phyloP scores from a whole-genome alignment of 2,888 invertebrate genomes.

The Chloroclysta siterata region DNA sequence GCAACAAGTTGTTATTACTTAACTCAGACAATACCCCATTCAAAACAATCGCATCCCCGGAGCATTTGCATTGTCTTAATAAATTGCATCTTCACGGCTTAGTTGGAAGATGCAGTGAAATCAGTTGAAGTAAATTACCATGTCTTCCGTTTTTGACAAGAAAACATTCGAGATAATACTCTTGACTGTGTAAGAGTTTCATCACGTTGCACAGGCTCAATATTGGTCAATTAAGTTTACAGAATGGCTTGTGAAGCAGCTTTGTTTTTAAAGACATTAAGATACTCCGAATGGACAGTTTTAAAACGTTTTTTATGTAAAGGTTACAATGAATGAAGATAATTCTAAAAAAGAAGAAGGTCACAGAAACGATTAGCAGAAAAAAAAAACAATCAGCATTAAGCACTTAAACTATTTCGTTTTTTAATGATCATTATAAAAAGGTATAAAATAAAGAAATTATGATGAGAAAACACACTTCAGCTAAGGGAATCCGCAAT shows the following conservation, averaged over 20 bases:
- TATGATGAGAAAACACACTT: no score
- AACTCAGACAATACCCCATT: conserved; percentile 42
- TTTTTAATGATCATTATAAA: no score
- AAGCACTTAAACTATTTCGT: no score
- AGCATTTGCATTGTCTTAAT: conserved; percentile 40
- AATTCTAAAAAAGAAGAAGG: neutral
- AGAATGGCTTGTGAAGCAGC: neutral
- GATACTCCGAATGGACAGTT: neutral
- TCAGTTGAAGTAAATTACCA: conserved; percentile 35
- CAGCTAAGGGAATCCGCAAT: no score
- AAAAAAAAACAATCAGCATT: no score
- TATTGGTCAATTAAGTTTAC: neutral
- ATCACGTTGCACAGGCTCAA: neutral
- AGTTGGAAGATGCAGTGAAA: conserved; percentile 36
- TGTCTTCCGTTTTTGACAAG: conserved; percentile 13
- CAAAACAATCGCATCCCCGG: conserved; percentile 41
- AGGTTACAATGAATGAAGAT: neutral
- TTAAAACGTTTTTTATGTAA: neutral
- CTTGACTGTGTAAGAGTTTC: conserved; percentile 1
- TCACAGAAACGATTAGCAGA: neutral
- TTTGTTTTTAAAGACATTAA: no score
- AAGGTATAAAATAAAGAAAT: no score
- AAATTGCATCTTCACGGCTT: conserved; percentile 42
- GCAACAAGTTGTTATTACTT: conserved; percentile 42
- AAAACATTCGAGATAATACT: conserved; percentile 10